phyloP scores from a whole-genome alignment of 2,888 invertebrate species.

The Stegana nigrithorax region DNA sequence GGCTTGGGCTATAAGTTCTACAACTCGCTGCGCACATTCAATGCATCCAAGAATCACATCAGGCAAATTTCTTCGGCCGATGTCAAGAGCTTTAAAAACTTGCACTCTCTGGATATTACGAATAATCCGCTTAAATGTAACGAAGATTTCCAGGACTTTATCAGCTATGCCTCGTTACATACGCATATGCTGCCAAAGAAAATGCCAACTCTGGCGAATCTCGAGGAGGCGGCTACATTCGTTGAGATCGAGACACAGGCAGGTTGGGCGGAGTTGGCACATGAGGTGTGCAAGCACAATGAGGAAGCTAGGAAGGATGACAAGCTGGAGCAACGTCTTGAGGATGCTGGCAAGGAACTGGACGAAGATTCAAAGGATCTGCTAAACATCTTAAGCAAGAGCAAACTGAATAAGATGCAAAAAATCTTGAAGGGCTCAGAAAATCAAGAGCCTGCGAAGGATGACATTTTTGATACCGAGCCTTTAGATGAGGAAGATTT shows the following conservation, averaged over 20 bases:
- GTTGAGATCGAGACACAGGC: conserved; percentile 45
- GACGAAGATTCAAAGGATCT: conserved; percentile 56
- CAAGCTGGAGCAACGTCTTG: conserved; percentile 53
- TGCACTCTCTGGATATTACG: conserved; percentile 71
- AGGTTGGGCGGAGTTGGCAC: conserved; percentile 63
- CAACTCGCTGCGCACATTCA: conserved; percentile 72
- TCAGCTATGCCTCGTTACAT: conserved; percentile 68
- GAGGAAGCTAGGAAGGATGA: conserved; percentile 34
- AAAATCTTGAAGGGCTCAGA: conserved; percentile 55
- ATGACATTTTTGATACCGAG: conserved; percentile 35
- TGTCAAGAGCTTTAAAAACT: conserved; percentile 62
- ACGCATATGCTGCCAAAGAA: conserved; percentile 53
- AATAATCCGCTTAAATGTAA: conserved; percentile 79
- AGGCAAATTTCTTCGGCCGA: conserved; percentile 56
- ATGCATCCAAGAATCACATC: conserved; percentile 69
- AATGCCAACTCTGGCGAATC: conserved; percentile 48
- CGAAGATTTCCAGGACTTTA: conserved; percentile 75
- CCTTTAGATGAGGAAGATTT: conserved; percentile 48
- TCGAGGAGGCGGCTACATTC: conserved; percentile 48
- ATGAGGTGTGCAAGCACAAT: conserved; percentile 64
- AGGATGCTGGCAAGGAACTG: conserved; percentile 50
- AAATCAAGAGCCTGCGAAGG: conserved; percentile 31
- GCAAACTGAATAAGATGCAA: conserved; percentile 47
- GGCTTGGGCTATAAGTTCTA: conserved; percentile 68
- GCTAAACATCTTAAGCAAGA: conserved; percentile 53